Percentiles rank a stretch among this genome's conserved stretches.
Evolutionary conservation across 2,797 vertebrate species (phyloP).

Genomic region (Rhodeus uyekii): DNA sequence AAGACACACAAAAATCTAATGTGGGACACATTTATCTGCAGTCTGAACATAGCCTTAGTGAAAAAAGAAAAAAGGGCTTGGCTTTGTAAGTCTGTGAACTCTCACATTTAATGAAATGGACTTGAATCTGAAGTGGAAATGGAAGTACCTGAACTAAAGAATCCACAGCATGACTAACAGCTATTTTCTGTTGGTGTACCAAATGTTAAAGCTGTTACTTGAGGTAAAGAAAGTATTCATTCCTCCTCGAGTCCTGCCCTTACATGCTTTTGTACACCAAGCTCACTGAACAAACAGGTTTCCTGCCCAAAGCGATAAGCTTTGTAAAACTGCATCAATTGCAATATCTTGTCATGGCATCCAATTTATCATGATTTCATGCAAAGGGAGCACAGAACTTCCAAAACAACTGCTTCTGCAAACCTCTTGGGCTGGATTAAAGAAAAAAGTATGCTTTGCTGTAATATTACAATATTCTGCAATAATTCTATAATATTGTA

Average conservation of each 20-base stretch:
- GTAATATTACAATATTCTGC: no score
- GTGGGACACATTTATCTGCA: background rate
- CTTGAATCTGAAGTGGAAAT: background rate
- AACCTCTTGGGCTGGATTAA: background rate
- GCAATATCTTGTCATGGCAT: background rate
- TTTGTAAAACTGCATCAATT: constrained; percentile 4
- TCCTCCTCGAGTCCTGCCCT: background rate
- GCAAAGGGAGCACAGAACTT: background rate
- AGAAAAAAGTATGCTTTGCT: no score
- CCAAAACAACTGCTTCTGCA: background rate
- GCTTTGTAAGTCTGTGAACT: background rate
- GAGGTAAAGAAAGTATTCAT: background rate
- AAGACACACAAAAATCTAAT: no score
- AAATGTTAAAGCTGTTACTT: background rate
- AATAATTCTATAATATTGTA: no score
- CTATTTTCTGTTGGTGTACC: background rate
- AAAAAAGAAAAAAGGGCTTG: background rate
- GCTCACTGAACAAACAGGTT: constrained; percentile 13
- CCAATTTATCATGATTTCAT: background rate
- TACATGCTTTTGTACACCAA: constrained; percentile 11
- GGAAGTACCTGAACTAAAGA: background rate
- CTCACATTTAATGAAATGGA: background rate
- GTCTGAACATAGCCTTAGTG: background rate
- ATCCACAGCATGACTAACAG: background rate
- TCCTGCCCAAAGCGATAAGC: background rate